Percentiles rank a stretch among this genome's conserved stretches.
Conservation (phyloP, 2,113 vertebrate genomes). For the Tautogolabrus adspersus region DNA sequence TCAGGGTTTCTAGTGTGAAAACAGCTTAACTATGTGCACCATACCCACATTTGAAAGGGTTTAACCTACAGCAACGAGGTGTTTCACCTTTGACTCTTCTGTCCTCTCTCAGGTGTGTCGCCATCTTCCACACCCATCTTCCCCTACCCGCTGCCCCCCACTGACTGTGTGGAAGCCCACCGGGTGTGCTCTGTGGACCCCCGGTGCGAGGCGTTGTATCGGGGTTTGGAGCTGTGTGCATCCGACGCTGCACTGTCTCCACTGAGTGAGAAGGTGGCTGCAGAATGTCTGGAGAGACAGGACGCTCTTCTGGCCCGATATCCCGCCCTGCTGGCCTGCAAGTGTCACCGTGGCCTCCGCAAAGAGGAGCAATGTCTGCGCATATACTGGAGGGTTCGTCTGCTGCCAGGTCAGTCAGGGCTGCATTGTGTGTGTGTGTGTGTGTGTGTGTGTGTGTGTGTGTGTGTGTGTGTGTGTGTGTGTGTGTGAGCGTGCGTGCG, state of each 20-base stretch:
- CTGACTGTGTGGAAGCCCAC: constrained; percentile 86
- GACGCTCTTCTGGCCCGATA: constrained; percentile 82
- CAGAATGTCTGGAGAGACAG: constrained; percentile 86
- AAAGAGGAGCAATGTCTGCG: constrained; percentile 89
- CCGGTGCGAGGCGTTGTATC: constrained; percentile 86
- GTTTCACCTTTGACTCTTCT: background rate
- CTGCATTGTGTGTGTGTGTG: background rate
- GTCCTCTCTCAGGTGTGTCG: constrained; percentile 53
- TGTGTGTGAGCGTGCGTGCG: no score
- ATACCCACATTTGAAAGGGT: no score
- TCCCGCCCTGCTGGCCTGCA: constrained; percentile 86
- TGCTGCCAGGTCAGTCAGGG: constrained; percentile 85
- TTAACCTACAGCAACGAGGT: no score
- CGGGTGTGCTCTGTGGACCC: constrained; percentile 82
- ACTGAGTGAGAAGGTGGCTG: constrained; percentile 67
- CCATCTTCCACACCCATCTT: constrained; percentile 20
- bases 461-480: no score
- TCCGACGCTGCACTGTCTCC: constrained; percentile 69
- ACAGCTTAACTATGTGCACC: no score
- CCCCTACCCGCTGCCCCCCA: constrained; percentile 30
- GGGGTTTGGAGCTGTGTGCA: constrained; percentile 85
- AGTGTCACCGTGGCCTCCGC: constrained; percentile 89
- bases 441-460: no score
- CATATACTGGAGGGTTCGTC: constrained; percentile 91
- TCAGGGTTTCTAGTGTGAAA: no score